These are phyloP conservation scores for Junonia oenone DNA, from an alignment of 2,888 invertebrate species.

Conservation along the genomic window DNA sequence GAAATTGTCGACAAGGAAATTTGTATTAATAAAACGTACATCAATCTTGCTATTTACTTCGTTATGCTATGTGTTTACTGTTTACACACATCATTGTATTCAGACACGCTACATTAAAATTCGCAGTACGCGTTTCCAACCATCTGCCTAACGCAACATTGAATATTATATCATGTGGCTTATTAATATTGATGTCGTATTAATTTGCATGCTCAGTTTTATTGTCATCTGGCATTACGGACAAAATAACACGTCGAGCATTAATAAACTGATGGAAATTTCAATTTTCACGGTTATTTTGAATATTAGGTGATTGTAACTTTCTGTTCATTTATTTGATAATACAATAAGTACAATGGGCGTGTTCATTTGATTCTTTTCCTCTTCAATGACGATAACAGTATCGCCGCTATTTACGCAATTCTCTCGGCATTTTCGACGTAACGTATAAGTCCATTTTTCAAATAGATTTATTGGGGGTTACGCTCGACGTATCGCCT, in stretches of 20 bases:
- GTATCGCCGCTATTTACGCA: not conserved
- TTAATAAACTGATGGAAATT: not conserved
- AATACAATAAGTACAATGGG: not conserved
- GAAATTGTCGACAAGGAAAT: not conserved
- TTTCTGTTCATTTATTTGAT: not conserved
- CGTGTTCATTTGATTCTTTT: not conserved
- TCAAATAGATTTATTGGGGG: conserved; percentile 23
- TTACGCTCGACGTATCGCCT: conserved; percentile 2
- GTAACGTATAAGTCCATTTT: conserved; percentile 24
- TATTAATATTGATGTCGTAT: conserved; percentile 22
- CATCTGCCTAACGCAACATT: conserved; percentile 17
- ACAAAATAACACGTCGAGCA: not conserved
- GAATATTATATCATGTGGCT: conserved; percentile 12
- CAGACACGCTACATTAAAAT: conserved; percentile 8
- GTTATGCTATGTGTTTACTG: not conserved
- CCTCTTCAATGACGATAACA: not conserved
- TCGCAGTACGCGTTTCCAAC: conserved; percentile 8
- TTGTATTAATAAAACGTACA: not conserved
- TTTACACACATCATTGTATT: not conserved
- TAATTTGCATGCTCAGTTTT: conserved; percentile 18
- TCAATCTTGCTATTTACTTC: not conserved
- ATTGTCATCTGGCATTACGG: conserved; percentile 11
- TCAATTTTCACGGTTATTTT: not conserved
- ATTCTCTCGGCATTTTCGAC: conserved; percentile 4
- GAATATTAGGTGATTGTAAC: not conserved